Evolutionary conservation across 2,113 vertebrate species (phyloP), one percentile per base, ranked within the genome.

Genomic region (Phalacrocorax pelagicus): DNA sequence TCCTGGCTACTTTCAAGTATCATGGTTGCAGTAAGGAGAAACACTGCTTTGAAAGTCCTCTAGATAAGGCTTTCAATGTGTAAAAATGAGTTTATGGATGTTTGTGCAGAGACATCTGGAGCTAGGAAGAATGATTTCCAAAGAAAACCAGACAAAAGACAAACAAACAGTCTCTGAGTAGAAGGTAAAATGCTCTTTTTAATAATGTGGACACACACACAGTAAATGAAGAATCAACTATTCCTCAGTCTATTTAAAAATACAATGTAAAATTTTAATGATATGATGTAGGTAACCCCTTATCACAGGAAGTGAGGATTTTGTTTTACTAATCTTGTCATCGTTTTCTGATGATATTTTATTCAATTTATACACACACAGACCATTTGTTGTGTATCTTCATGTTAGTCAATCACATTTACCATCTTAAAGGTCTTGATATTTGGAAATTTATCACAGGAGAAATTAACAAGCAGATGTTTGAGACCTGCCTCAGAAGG

Each of bases 351-450:
- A 44, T 24, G 34, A 18, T 7, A 11, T 38, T 72, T 91, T 81
- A 3, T 66, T 92, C 52, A 32, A 12, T 78, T 90, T 82, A 62
- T 58, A 70, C 44, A 59, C 34, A 67, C 19, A 38, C 8, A 78
- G 30, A 47, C n/a, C 7, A 20, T 30, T 55, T 14, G 32, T 65
- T 70, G 27, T 40, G 0, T 30, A 51, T 44, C 67, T 75, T 90
- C 32, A 6, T 26, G 20, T 98, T 97, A 98, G 52, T 97, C 66
- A 3, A 52, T 47, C 88, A 98, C 98, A 0, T 98, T 94, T 32
- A 98, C 51, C 27, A 71, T 71, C 78, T 98, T 94, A 95, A 98
- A 98, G 42, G 97, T 96, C 88, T 98, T 98, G 96, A 98, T 90
- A 2, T 97, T 92, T 12, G 95, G 70, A 81, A 98, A 98, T 47